Conservation (phyloP, 64 coral and sea anemone species). For the Acropora yongei region DNA sequence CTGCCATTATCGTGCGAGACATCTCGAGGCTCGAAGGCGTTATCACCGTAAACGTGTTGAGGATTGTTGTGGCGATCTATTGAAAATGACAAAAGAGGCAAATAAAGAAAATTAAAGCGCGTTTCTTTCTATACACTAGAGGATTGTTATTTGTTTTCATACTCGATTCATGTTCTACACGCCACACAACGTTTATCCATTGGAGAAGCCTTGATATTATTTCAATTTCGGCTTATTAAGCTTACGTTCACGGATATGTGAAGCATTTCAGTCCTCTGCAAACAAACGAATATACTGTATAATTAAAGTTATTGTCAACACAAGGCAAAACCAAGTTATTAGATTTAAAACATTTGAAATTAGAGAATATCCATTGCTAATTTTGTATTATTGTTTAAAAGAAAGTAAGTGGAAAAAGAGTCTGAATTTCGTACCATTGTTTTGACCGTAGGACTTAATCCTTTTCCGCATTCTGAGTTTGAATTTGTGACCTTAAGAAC, state of each 20-base stretch:
- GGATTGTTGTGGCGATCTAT: background rate
- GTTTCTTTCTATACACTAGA: background rate
- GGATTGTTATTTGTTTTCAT: too few species aligned
- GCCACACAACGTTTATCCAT: too few species aligned
- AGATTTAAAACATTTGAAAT: background rate
- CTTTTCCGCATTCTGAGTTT: background rate
- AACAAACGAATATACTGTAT: too few species aligned
- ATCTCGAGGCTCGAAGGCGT: conserved; percentile 4
- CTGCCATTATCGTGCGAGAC: conserved; percentile 30
- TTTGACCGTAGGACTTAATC: background rate
- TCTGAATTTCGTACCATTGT: background rate
- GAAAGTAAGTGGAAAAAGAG: background rate
- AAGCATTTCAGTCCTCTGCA: too few species aligned
- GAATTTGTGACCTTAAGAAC: conserved; percentile 2
- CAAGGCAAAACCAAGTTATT: too few species aligned
- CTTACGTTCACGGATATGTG: too few species aligned
- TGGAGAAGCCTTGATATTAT: too few species aligned
- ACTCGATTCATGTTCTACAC: too few species aligned
- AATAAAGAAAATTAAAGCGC: background rate
- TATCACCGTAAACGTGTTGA: background rate
- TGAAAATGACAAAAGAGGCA: background rate
- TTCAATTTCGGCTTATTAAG: too few species aligned
- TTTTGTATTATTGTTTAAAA: background rate
- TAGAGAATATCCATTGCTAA: too few species aligned
- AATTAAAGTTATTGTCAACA: too few species aligned